Evolutionary conservation across 2,113 vertebrate species (phyloP).

Genomic region (Phyllostomus discolor): DNA sequence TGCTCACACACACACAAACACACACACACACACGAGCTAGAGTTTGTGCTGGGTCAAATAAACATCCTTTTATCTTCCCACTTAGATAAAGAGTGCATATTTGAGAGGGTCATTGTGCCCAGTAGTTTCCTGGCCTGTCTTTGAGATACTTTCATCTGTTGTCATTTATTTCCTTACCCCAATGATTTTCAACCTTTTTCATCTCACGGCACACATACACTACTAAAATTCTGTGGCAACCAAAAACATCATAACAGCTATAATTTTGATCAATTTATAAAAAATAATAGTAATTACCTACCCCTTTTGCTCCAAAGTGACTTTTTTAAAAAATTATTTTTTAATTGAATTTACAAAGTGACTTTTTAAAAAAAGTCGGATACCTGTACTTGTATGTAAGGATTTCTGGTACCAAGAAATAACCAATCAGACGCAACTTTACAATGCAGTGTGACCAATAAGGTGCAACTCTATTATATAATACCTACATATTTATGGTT

Average conservation of each 20-base stretch:
- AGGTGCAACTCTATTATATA: background rate
- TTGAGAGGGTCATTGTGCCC: background rate
- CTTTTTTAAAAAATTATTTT: background rate
- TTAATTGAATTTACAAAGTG: background rate
- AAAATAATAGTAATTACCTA: background rate
- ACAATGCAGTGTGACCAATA: background rate
- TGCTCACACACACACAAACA: no score
- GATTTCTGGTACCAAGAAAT: background rate
- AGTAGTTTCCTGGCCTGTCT: background rate
- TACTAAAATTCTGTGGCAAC: background rate
- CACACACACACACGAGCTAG: no score
- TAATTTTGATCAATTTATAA: background rate
- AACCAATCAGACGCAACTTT: background rate
- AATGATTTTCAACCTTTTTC: background rate
- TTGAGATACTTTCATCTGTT: background rate
- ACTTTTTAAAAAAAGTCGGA: background rate
- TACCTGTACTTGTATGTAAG: background rate
- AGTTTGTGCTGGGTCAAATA: background rate
- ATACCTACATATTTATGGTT: background rate
- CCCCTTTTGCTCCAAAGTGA: background rate
- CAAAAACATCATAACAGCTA: background rate
- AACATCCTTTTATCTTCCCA: background rate
- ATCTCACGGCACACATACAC: background rate
- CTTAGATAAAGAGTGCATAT: background rate
- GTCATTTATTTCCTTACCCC: background rate